phyloP scores from a whole-genome alignment of 2,113 vertebrate genomes.

The Trematocara stigmaticum region DNA sequence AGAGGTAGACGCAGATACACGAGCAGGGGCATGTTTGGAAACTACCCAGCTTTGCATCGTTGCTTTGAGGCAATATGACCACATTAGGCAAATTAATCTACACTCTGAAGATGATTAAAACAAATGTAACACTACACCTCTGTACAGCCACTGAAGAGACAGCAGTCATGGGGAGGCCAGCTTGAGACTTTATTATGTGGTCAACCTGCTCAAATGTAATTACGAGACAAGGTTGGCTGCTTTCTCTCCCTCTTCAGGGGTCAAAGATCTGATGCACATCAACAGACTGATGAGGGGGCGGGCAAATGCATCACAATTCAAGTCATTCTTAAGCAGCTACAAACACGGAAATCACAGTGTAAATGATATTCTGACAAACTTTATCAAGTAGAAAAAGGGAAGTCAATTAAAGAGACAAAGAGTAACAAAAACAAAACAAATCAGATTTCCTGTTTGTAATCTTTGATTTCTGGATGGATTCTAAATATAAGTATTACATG shows the following conservation, averaged over 20 bases:
- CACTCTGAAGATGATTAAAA: not conserved
- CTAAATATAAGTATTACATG: not conserved
- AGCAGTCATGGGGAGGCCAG: not conserved
- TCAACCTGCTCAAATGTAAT: not conserved
- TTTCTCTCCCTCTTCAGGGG: not conserved
- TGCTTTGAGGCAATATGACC: not conserved
- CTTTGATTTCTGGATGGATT: not conserved
- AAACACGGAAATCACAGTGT: rapidly evolving
- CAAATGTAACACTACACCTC: not conserved
- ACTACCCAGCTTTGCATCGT: not conserved
- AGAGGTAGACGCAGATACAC: not conserved
- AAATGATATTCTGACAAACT: not conserved
- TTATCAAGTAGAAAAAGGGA: not conserved
- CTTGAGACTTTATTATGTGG: not conserved
- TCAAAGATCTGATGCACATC: not conserved
- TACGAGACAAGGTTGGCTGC: not conserved
- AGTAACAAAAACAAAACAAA: not conserved
- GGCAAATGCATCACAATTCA: not conserved
- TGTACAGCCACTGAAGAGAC: not conserved
- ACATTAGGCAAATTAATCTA: not conserved
- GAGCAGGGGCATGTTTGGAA: not conserved
- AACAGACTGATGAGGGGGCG: not conserved
- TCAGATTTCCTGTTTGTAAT: not conserved
- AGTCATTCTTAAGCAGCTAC: not conserved
- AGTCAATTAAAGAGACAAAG: not conserved